Evolutionary conservation across 2,888 invertebrate genomes (phyloP).

Genomic region (Melangyna quadrimaculata): DNA sequence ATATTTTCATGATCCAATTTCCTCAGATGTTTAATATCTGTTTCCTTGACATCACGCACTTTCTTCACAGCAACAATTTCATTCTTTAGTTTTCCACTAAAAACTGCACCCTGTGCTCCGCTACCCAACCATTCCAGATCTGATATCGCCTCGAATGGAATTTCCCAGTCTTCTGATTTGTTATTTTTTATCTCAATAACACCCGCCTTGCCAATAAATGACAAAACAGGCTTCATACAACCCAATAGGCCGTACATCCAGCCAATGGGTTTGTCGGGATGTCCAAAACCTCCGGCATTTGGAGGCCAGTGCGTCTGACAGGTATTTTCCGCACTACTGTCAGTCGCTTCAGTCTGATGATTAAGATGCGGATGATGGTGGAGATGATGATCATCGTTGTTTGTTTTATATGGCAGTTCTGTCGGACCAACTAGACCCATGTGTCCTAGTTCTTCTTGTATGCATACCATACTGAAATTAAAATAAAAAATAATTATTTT

Average conservation of each 20-base stretch:
- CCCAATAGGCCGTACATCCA: conserved; percentile 93
- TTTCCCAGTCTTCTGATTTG: conserved; percentile 93
- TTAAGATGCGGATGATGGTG: conserved; percentile 74
- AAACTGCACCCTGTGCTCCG: conserved; percentile 98
- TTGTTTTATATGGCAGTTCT: conserved; percentile 78
- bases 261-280: conserved; percentile 83
- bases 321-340: conserved; percentile 81
- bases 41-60: conserved; percentile 94
- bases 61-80: conserved; percentile 98
- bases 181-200: conserved; percentile 85
- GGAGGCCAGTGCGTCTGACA: conserved; percentile 82
- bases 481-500: conserved; percentile 50
- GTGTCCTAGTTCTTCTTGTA: conserved; percentile 85
- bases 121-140: conserved; percentile 95
- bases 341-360: conserved; percentile 78
- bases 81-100: conserved; percentile 90
- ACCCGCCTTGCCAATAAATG: conserved; percentile 91
- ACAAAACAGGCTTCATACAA: conserved; percentile 93
- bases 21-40: conserved; percentile 94
- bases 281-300: conserved; percentile 80
- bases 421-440: conserved; percentile 78
- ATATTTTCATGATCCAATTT: conserved; percentile 98
- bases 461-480: conserved; percentile 84
- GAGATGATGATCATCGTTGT: conserved; percentile 68
- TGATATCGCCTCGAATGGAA: conserved; percentile 93